These are phyloP conservation scores for Herpetotheres cachinnans DNA, from an alignment of 2,113 vertebrate genomes.

Conservation along the genomic window DNA sequence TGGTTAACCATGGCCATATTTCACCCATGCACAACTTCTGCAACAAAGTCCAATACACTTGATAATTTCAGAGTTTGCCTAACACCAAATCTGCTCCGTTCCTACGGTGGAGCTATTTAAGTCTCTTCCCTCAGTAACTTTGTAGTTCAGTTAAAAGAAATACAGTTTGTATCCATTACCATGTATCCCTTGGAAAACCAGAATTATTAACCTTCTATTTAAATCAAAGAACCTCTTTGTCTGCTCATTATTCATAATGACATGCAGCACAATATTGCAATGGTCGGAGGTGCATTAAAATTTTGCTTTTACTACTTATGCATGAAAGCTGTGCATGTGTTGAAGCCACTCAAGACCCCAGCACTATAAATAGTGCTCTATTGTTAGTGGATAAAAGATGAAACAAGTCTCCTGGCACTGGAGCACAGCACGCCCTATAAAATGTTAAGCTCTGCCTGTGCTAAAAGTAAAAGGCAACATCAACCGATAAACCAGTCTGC, in stretches of 20 bases:
- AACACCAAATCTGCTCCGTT: neutral
- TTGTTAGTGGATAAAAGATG: slow-evolving; percentile 65
- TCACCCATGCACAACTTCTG: neutral
- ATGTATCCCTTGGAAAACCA: neutral
- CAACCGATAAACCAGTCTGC: neutral
- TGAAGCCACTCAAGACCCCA: slow-evolving; percentile 25
- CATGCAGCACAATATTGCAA: neutral
- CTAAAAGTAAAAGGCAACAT: slow-evolving; percentile 42
- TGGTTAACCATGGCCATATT: neutral
- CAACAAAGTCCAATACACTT: neutral
- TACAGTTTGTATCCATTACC: neutral
- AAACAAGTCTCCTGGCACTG: neutral
- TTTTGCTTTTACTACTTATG: neutral
- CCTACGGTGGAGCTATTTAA: neutral
- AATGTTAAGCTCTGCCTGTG: slow-evolving; percentile 21
- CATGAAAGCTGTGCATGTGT: neutral
- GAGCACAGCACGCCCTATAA: slow-evolving; percentile 22
- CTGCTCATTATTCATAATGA: neutral
- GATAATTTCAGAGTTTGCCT: neutral
- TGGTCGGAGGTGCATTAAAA: neutral
- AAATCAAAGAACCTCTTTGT: neutral
- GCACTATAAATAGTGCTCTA: slow-evolving; percentile 73
- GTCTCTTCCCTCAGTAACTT: neutral
- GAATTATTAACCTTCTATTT: neutral
- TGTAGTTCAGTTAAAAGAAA: neutral